phyloP scores from a whole-genome alignment of 1,140 invertebrate genomes.

The Batillaria attramentaria region DNA sequence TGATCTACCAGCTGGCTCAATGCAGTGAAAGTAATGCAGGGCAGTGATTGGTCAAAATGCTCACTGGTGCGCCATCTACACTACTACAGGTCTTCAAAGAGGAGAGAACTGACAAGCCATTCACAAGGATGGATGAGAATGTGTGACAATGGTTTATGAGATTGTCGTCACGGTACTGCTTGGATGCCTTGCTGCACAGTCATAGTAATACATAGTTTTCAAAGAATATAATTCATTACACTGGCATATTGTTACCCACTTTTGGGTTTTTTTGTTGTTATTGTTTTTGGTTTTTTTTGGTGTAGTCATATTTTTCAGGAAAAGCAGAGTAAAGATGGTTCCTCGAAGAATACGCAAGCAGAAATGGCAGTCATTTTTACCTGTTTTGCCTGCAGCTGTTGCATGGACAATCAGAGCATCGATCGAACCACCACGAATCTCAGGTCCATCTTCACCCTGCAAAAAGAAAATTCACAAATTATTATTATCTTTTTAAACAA shows the following conservation, averaged over 20 bases:
- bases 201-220: too few relatives aligned
- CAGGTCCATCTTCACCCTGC: constrained; percentile 75
- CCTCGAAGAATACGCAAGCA: too few relatives aligned
- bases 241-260: too few relatives aligned
- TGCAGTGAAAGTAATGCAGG: constrained; percentile 26
- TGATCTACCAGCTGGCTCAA: constrained; percentile 8
- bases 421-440: constrained; percentile 89
- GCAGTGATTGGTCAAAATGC: constrained; percentile 26
- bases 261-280: too few relatives aligned
- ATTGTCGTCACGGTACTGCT: too few relatives aligned
- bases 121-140: not conserved
- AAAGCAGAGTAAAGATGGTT: too few relatives aligned
- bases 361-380: too few relatives aligned
- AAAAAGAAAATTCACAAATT: not conserved
- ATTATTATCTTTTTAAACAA: not conserved
- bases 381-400: constrained; percentile 91
- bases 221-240: too few relatives aligned
- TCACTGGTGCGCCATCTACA: constrained; percentile 19
- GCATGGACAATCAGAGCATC: constrained; percentile 95
- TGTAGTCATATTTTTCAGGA: too few relatives aligned
- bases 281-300: too few relatives aligned
- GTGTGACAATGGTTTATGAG: too few relatives aligned
- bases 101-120: constrained; percentile 23
- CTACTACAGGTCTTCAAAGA: constrained; percentile 20
- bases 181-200: too few relatives aligned